Conservation (phyloP, 2,888 invertebrate genomes). For the Drosophila neonasuta region DNA sequence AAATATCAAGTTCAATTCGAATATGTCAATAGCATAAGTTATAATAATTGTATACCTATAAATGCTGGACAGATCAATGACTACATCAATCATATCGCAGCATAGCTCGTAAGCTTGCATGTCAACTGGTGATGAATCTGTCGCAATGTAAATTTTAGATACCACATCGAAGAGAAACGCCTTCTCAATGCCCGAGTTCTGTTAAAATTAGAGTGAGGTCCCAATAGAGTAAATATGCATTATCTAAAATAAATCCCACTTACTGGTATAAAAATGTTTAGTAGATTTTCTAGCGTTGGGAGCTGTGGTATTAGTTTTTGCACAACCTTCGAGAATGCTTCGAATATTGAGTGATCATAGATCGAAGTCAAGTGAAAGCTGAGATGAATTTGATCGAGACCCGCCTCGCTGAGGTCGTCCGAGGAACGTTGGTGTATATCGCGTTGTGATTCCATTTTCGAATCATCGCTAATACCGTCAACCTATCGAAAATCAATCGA, state of each 20-base stretch:
- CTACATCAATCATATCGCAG: constrained; percentile 99
- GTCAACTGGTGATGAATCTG: constrained; percentile 99
- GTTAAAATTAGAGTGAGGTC: background rate
- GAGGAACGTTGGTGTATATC: constrained; percentile 98
- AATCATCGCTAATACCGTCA: constrained; percentile 99
- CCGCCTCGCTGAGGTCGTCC: constrained; percentile 95
- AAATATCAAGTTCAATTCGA: constrained; percentile 1
- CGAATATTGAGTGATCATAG: constrained; percentile 99
- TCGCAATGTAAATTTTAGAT: constrained; percentile 99
- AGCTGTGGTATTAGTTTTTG: constrained; percentile 99
- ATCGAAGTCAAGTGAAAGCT: constrained; percentile 99
- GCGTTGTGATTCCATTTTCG: constrained; percentile 99
- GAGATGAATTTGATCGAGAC: constrained; percentile 92
- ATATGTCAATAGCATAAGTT: background rate
- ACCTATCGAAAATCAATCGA: constrained; percentile 84
- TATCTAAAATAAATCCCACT: constrained; percentile 78
- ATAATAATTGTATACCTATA: constrained; percentile 88
- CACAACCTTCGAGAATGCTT: constrained; percentile 99
- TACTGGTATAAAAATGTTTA: constrained; percentile 98
- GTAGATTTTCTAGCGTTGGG: constrained; percentile 97
- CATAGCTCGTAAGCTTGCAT: constrained; percentile 99
- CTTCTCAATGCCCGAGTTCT: constrained; percentile 99
- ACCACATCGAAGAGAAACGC: constrained; percentile 99
- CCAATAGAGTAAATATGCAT: background rate
- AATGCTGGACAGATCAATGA: constrained; percentile 99